A percentile compares a stretch with the other conserved stretches of the same genome.
Evolutionary conservation across 2,888 invertebrate species (phyloP).

Genomic region (Noctua janthina): DNA sequence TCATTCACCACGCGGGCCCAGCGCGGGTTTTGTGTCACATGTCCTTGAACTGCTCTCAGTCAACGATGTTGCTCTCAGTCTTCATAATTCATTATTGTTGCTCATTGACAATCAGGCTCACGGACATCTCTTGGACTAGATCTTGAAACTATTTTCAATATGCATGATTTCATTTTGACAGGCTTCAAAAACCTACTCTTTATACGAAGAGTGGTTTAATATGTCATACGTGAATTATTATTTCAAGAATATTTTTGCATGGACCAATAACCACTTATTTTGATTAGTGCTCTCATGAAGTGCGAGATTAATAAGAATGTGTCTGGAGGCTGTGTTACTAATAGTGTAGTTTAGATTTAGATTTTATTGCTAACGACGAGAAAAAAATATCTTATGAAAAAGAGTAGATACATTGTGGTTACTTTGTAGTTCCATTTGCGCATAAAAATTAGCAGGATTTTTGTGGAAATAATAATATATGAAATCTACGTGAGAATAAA

Average conservation of each 20-base stretch:
- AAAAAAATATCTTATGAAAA: background rate
- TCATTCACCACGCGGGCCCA: no score
- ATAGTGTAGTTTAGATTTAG: background rate
- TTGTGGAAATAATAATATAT: background rate
- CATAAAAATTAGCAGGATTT: background rate
- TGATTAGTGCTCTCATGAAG: conserved; percentile 19
- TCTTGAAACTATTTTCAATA: background rate
- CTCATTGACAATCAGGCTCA: no score
- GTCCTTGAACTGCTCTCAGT: no score
- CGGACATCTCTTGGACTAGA: background rate
- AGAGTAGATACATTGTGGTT: background rate
- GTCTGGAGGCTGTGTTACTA: conserved; percentile 19
- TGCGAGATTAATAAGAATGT: conserved; percentile 26
- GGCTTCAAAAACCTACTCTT: background rate
- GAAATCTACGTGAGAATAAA: conserved; percentile 4
- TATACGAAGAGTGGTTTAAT: background rate
- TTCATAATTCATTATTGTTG: no score
- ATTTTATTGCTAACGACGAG: background rate
- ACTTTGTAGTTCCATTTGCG: background rate
- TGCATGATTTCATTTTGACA: background rate
- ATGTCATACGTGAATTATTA: background rate
- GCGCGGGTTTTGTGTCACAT: no score
- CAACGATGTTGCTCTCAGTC: no score
- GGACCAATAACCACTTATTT: conserved; percentile 27
- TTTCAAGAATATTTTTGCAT: background rate